Evolutionary conservation across 2,113 vertebrate species (phyloP).

Genomic region (Pterocles gutturalis): DNA sequence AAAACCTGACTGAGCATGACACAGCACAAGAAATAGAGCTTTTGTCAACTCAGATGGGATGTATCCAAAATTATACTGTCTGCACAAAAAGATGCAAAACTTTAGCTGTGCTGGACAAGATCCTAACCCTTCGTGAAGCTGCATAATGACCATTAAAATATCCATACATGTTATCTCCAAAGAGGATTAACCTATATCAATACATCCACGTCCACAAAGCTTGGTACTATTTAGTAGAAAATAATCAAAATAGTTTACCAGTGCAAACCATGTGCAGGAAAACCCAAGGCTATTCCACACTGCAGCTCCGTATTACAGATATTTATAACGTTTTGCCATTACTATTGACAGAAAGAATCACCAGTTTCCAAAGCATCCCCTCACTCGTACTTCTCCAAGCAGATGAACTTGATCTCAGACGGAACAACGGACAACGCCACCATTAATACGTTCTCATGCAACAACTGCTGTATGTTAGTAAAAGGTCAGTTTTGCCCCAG

Average conservation of each 20-base stretch:
- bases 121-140: neutral
- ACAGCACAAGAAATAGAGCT: neutral
- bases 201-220: neutral
- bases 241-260: neutral
- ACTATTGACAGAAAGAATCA: fast-evolving
- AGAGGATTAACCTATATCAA: neutral
- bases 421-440: neutral
- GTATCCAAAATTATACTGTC: neutral
- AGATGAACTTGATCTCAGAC: neutral
- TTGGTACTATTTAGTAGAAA: neutral
- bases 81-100: neutral
- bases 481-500: neutral
- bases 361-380: neutral
- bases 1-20: neutral
- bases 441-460: neutral
- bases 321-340: too few relatives aligned
- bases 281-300: neutral
- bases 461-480: neutral
- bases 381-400: neutral
- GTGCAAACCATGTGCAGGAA: neutral
- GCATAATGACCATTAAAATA: neutral
- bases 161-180: neutral
- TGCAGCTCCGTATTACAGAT: fast-evolving
- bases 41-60: neutral
- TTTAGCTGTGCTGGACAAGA: neutral